phyloP scores from a whole-genome alignment of 1,140 invertebrate genomes.

The Paraescarpia echinospica region DNA sequence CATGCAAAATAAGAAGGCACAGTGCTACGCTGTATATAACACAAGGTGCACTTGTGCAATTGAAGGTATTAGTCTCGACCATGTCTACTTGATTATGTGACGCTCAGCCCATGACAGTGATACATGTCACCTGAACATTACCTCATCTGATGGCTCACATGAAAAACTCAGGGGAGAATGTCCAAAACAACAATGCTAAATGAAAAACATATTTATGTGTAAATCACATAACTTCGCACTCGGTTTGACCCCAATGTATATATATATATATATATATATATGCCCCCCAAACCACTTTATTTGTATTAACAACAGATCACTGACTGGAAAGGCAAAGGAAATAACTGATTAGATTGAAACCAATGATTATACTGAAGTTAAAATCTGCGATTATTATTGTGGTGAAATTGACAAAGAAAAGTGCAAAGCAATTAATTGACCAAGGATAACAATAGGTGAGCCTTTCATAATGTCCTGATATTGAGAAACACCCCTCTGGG shows the following conservation, averaged over 20 bases:
- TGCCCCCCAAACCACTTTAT: background rate
- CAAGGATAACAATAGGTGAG: background rate
- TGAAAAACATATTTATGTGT: background rate
- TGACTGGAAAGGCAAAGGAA: background rate
- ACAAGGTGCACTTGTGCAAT: background rate
- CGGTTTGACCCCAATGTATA: background rate
- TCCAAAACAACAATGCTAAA: background rate
- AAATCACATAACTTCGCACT: background rate
- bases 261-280: no score
- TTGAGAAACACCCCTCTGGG: background rate
- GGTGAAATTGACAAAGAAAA: constrained; percentile 1
- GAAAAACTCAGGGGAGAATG: background rate
- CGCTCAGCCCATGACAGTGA: background rate
- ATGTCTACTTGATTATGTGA: background rate
- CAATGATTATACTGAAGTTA: background rate
- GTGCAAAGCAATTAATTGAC: constrained; percentile 1
- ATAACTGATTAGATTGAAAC: background rate
- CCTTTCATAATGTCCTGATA: background rate
- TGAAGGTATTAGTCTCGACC: background rate
- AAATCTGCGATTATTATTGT: background rate
- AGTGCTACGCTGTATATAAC: background rate
- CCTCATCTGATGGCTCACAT: background rate
- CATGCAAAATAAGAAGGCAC: background rate
- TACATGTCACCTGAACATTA: background rate
- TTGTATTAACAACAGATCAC: background rate